Percentiles rank a stretch among this genome's conserved stretches.
Conservation (phyloP, 2,888 invertebrate genomes). For the Alviniconcha strummeri region DNA sequence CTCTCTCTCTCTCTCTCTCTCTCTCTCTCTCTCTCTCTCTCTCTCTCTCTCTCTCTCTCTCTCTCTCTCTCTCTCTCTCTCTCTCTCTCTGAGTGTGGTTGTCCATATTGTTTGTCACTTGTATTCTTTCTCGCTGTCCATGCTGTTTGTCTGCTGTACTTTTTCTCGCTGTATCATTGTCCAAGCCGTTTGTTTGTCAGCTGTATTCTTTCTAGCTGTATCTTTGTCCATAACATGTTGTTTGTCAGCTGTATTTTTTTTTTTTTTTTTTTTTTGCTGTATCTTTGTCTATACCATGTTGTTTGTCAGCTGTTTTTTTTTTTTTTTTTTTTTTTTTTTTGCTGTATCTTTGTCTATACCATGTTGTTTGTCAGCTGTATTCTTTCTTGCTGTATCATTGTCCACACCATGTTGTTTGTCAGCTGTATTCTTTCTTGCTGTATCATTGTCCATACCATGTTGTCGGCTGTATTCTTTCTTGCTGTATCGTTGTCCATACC, state of each 20-base stretch:
- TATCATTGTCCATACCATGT: background rate
- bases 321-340: no score
- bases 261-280: background rate
- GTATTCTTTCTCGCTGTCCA: no score
- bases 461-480: background rate
- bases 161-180: background rate
- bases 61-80: constrained; percentile 6
- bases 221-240: no score
- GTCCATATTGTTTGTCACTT: no score
- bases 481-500: background rate
- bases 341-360: no score
- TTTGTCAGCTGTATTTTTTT: no score
- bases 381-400: background rate
- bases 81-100: constrained; percentile 19
- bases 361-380: background rate
- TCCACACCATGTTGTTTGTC: background rate
- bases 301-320: no score
- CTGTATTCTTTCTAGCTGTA: background rate
- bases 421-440: background rate
- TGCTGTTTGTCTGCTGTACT: background rate
- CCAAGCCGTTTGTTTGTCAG: background rate
- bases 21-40: constrained; percentile 20
- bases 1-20: background rate
- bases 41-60: background rate
- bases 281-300: no score